Conservation (phyloP, 2,797 vertebrate genomes). For the Enteromius trimaculatus region DNA sequence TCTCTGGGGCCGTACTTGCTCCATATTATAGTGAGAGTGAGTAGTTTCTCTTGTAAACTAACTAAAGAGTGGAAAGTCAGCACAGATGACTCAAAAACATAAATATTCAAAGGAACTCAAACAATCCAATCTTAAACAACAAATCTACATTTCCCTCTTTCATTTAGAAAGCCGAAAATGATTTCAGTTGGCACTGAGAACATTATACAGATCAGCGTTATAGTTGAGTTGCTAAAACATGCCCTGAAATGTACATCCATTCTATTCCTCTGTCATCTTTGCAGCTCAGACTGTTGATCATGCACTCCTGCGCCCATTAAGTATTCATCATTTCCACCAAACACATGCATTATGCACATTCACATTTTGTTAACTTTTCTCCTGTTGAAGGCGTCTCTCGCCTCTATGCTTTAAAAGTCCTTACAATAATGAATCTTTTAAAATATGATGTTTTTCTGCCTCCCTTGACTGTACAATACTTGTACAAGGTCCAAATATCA, state of each 20-base stretch:
- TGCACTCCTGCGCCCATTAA: constrained; percentile 35
- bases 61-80: background rate
- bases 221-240: constrained; percentile 34
- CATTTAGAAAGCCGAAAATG: constrained; percentile 41
- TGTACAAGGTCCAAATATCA: background rate
- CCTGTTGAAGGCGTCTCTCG: background rate
- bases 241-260: constrained; percentile 26
- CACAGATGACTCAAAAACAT: constrained; percentile 9
- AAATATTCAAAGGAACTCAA: constrained; percentile 46
- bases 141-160: constrained; percentile 40
- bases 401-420: background rate
- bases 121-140: constrained; percentile 18
- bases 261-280: constrained; percentile 22
- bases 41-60: background rate
- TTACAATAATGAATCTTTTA: background rate
- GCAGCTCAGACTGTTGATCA: constrained; percentile 26
- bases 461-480: background rate
- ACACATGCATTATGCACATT: constrained; percentile 51
- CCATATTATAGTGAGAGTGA: background rate
- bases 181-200: constrained; percentile 32
- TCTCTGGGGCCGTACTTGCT: background rate
- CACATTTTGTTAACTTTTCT: constrained; percentile 30
- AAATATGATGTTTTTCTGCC: background rate
- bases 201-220: constrained; percentile 22
- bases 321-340: constrained; percentile 31